Conservation (phyloP, 2,113 vertebrate genomes). For the Oreochromis spilurus region DNA sequence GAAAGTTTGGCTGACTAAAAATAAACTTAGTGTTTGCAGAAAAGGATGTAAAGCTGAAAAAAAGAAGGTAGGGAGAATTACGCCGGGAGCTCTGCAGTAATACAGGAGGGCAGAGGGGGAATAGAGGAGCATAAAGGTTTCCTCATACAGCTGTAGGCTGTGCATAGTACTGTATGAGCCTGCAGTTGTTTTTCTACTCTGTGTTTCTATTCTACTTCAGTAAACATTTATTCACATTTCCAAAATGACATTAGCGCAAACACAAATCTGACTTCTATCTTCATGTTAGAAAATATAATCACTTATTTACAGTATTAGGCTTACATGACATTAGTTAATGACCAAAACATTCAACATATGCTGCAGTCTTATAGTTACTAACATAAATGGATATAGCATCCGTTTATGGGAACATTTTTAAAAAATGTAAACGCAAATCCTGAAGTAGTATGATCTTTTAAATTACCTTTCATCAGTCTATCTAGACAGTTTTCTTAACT, state of each 20-base stretch:
- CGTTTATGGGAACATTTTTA: neutral
- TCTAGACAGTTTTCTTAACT: neutral
- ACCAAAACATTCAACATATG: neutral
- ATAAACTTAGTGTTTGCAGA: conserved; percentile 65
- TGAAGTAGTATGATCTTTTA: neutral
- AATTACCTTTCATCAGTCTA: neutral
- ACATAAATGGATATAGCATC: neutral
- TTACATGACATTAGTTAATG: neutral
- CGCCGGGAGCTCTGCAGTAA: conserved; percentile 24
- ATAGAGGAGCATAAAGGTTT: neutral
- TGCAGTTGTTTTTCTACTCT: neutral
- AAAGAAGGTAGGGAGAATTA: conserved; percentile 27
- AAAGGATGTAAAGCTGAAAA: conserved; percentile 49
- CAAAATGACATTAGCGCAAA: neutral
- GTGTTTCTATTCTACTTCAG: neutral
- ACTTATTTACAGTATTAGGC: neutral
- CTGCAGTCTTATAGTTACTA: neutral
- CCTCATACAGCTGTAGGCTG: neutral
- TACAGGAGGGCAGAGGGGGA: neutral
- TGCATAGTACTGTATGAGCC: neutral
- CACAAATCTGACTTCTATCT: neutral
- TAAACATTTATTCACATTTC: neutral
- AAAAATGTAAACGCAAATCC: rapidly evolving
- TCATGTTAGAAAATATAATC: neutral
- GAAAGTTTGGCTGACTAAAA: conserved; percentile 72